These are phyloP conservation scores for Drosophila erecta DNA, from an alignment of 1,140 invertebrate species.

Conservation along the genomic window DNA sequence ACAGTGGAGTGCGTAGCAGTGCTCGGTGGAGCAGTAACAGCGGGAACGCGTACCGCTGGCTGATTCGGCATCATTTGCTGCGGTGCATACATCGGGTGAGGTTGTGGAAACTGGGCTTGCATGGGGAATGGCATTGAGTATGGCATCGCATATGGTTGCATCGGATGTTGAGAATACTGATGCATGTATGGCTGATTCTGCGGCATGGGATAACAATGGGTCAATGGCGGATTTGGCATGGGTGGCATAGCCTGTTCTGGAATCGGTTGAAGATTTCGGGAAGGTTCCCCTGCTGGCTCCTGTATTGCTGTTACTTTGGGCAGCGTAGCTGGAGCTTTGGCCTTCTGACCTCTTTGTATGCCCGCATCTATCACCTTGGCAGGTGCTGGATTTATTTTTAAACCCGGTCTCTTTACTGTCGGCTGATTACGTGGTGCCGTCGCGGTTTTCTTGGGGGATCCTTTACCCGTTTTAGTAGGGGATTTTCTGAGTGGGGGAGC, in stretches of 20 bases:
- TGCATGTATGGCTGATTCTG: constrained; percentile 21
- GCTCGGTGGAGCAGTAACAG: constrained; percentile 8
- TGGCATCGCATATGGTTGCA: constrained; percentile 28
- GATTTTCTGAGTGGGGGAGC: not conserved
- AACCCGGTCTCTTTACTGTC: not conserved
- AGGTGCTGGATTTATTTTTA: constrained; percentile 9
- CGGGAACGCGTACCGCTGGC: not conserved
- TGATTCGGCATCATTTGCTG: constrained; percentile 8
- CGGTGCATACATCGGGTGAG: constrained; percentile 2
- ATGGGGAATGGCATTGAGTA: constrained; percentile 50
- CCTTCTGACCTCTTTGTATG: constrained; percentile 1
- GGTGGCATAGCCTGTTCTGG: constrained; percentile 9
- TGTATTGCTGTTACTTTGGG: not conserved
- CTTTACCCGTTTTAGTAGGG: not conserved
- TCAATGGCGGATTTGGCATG: constrained; percentile 7
- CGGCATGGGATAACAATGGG: constrained; percentile 3
- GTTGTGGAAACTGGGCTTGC: constrained; percentile 9
- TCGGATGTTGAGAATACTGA: constrained; percentile 14
- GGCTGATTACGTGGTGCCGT: not conserved
- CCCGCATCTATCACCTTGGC: constrained; percentile 63
- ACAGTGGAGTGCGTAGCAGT: constrained; percentile 16
- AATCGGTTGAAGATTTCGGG: not conserved
- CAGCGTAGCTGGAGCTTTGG: constrained; percentile 8
- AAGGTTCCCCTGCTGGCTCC: not conserved
- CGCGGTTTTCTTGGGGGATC: constrained; percentile 5